Evolutionary conservation across 2,113 vertebrate genomes (phyloP).

Genomic region (Poeciliopsis retropinna): DNA sequence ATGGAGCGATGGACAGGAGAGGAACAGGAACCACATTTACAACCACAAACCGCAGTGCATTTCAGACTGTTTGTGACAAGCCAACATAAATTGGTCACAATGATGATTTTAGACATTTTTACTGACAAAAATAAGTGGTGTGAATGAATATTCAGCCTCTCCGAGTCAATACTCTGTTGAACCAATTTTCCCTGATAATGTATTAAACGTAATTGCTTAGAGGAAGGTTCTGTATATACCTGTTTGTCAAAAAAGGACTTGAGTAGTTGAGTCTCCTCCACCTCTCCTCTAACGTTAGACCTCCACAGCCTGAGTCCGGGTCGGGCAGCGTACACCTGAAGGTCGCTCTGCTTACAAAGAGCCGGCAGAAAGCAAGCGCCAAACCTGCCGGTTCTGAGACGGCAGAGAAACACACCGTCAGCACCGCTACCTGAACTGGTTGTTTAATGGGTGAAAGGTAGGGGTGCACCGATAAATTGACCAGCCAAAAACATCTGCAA

Average conservation of each 20-base stretch:
- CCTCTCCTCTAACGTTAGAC: constrained; percentile 86
- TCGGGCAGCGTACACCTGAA: constrained; percentile 89
- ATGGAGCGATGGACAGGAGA: background rate
- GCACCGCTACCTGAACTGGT: background rate
- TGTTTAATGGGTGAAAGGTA: background rate
- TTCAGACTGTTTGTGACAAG: background rate
- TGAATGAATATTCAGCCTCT: no score
- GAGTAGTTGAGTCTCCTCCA: constrained; percentile 90
- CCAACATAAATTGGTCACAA: no score
- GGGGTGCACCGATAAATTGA: no score
- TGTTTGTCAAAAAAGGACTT: constrained; percentile 86
- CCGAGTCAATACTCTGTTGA: no score
- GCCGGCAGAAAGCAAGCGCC: constrained; percentile 96
- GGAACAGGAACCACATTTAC: background rate
- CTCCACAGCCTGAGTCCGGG: constrained; percentile 96
- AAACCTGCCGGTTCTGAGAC: constrained; percentile 88
- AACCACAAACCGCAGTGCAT: background rate
- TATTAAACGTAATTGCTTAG: no score
- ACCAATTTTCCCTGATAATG: no score
- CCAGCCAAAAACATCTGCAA: background rate
- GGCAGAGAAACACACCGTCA: background rate
- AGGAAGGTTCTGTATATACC: constrained; percentile 26
- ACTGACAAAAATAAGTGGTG: no score
- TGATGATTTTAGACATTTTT: no score
- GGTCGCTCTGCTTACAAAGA: constrained; percentile 93